Evolutionary conservation across 2,113 vertebrate species (phyloP), one percentile per base, ranked within the genome.

Genomic region (Alethe castanea): DNA sequence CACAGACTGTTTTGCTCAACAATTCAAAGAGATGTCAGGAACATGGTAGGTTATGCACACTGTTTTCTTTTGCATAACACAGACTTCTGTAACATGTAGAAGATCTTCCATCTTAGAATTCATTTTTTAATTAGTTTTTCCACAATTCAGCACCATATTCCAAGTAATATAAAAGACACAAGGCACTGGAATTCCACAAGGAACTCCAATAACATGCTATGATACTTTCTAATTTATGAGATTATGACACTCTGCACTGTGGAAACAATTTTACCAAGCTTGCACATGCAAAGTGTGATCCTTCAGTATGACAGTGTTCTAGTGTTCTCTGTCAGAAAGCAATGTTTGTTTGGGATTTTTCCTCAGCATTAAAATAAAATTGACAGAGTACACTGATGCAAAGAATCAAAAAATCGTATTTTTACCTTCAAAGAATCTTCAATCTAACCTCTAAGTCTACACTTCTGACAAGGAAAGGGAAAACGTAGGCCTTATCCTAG

Each of bases 21-120:
- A 95, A 95, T 91, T 86, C 94, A 92, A 82, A 87, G 8, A 85
- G 57, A 69, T 81, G 94, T 85, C 95, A 92, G 78, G 84, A 92
- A 81, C n/a, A 53, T 3, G 47, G 70, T 72, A 91, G 57, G 83
- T 94, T 94, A 87, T 69, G 62, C 86, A 89, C 53, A 22, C 77
- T 71, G 53, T 79, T 95, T 90, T 64, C 61, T 92, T 92, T 81
- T 89, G 81, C 84, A 53, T 60, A 91, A 81, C 62, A 70, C 42
- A 77, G 54, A 72, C 33, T 87, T 90, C 42, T 66, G 45, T 19
- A 90, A 81, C 45, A 44, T 29, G 25, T 40, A 89, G 69, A 35
- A 92, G 18, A 65, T 45, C 5, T 45, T 29, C 81, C 47, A 64
- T 47, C 61, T 71, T 66, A 20, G 81, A 94, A 74, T 59, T 19